These are phyloP conservation scores for Neodiprion virginianus DNA, from an alignment of 1,140 invertebrate species.

Conservation along the genomic window DNA sequence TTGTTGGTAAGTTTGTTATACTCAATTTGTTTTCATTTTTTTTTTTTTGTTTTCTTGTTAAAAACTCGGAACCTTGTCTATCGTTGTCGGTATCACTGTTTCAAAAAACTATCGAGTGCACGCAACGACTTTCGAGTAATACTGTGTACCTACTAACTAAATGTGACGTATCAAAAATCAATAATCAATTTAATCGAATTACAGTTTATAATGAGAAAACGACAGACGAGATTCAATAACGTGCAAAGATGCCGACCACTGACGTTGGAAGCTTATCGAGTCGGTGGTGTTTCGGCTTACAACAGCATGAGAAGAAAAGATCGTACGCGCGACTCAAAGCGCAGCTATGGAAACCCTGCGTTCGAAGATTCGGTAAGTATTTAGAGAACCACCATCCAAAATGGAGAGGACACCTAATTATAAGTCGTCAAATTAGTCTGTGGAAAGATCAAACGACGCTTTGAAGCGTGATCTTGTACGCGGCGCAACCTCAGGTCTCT, in stretches of 20 bases:
- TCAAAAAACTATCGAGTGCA: no score
- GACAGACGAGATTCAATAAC: conserved; percentile 74
- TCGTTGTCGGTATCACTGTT: no score
- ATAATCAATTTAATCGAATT: conserved; percentile 39
- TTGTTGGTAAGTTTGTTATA: conserved; percentile 66
- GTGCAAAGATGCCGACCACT: conserved; percentile 87
- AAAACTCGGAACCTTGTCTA: neutral
- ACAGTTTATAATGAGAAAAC: conserved; percentile 74
- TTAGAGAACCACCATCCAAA: conserved; percentile 14
- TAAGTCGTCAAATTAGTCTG: neutral
- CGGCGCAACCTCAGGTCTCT: neutral
- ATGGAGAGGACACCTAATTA: conserved; percentile 3
- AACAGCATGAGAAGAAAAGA: conserved; percentile 78
- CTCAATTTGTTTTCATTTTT: conserved; percentile 15
- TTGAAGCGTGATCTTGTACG: neutral
- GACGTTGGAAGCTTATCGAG: conserved; percentile 85
- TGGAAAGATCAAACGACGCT: neutral
- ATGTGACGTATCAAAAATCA: conserved; percentile 22
- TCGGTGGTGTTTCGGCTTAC: conserved; percentile 87
- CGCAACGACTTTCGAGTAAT: conserved; percentile 25
- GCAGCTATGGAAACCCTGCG: conserved; percentile 90
- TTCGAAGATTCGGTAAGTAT: conserved; percentile 85
- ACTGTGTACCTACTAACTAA: conserved; percentile 29
- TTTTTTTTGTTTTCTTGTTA: neutral
- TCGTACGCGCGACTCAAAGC: conserved; percentile 77